Evolutionary conservation across 2,888 invertebrate species (phyloP).

Genomic region (Ectemnius cavifrons): DNA sequence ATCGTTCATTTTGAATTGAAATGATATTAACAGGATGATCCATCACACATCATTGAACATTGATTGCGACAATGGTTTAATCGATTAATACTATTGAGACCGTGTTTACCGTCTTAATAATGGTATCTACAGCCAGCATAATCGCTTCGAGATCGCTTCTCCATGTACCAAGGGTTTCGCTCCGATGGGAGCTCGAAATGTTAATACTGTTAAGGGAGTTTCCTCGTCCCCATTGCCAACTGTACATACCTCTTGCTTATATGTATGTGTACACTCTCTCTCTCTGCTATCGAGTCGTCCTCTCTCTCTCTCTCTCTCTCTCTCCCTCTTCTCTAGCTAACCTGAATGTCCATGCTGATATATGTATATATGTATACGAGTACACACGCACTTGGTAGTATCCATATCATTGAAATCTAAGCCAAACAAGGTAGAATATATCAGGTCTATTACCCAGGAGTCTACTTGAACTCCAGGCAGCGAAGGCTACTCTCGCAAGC

Average conservation of each 20-base stretch:
- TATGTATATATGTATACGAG: not conserved
- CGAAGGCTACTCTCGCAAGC: not conserved
- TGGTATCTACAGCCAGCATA: slow-evolving; percentile 41
- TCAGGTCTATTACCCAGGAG: not conserved
- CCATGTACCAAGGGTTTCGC: slow-evolving; percentile 45
- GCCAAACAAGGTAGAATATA: slow-evolving; percentile 17
- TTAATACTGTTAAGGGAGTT: slow-evolving; percentile 72
- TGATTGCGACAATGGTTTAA: no score
- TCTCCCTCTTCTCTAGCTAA: not conserved
- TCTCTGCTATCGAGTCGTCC: no score
- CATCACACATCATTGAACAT: no score
- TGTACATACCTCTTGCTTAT: slow-evolving; percentile 20
- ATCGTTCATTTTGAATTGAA: no score
- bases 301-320: no score
- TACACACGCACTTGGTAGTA: not conserved
- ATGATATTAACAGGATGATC: no score
- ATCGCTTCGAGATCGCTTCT: slow-evolving; percentile 60
- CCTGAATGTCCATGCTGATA: slow-evolving; percentile 25
- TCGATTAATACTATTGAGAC: no score
- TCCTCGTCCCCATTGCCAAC: slow-evolving; percentile 56
- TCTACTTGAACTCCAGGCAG: not conserved
- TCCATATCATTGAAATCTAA: slow-evolving; percentile 42
- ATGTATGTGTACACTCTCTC: slow-evolving; percentile 15
- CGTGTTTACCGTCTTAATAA: not conserved
- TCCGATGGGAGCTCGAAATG: slow-evolving; percentile 66